Conservation (phyloP, 2,797 vertebrate species). For the Phoebastria nigripes region DNA sequence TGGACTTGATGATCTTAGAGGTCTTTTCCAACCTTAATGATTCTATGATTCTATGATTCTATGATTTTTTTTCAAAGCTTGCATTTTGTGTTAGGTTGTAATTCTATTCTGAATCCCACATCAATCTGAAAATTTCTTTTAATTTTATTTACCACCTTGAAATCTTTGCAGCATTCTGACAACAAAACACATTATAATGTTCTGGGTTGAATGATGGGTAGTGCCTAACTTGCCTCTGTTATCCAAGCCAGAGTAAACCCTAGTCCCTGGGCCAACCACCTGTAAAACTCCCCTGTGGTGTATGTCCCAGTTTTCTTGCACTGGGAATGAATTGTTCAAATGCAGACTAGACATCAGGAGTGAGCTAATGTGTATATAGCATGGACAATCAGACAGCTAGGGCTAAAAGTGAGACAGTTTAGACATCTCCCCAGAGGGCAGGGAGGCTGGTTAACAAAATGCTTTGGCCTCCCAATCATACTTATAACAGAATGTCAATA, state of each 20-base stretch:
- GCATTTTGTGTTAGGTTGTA: neutral
- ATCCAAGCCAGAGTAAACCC: rapidly evolving
- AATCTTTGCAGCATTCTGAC: neutral
- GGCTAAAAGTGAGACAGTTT: neutral
- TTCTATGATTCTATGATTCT: no score
- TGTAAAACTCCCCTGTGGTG: rapidly evolving
- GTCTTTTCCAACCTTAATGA: no score
- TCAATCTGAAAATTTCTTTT: neutral
- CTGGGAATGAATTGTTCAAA: neutral
- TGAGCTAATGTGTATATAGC: no score
- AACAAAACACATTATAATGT: neutral
- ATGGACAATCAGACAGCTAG: neutral
- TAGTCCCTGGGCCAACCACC: neutral
- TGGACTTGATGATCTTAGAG: no score
- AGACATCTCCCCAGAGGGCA: neutral
- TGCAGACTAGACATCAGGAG: neutral
- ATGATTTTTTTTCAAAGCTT: neutral
- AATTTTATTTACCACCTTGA: neutral
- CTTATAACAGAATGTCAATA: neutral
- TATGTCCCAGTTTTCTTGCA: neutral
- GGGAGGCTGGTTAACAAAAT: neutral
- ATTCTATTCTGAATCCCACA: neutral
- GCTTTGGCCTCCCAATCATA: neutral
- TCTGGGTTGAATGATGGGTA: neutral
- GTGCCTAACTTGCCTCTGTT: neutral